Evolutionary conservation across 2,888 invertebrate genomes (phyloP), one percentile per base, ranked within the genome.

Genomic region (Pristionchus fissidentatus): DNA sequence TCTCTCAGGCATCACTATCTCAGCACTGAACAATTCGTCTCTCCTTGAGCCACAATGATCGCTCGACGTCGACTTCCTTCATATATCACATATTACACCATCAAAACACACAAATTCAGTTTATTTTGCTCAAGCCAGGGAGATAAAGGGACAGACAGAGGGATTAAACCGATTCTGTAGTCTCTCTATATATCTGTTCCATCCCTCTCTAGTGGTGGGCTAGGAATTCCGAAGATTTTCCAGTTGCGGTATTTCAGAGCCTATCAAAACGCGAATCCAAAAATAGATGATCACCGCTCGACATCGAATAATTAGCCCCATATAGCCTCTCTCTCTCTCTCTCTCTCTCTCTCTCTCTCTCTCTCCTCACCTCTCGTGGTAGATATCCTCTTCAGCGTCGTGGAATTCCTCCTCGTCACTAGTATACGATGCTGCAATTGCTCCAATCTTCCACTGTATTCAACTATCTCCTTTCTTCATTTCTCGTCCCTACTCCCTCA

Each of bases 371-470:
- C 80, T 80, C 15, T 80, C 80, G 32, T 57, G 26, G 29, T 57
- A 41, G 2, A 80, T 60, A 70, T 92, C 91, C 89, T 93, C 95
- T 87, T 94, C 93, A 2, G 95, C 95, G 92, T 95, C 95, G 91
- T 94, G 95, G 92, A 95, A 95, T 88, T 94, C 94, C 80, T 95
- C 95, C 87, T 95, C 94, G 89, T 94, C 95, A 46, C 66, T 66
- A 1, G 80, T 80, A 38, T 52, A 82, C 1, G 52, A 82, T 43
- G 82, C 82, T 82, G 22, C 22, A 82, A 66, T 35, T 3, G 0
- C 15, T n/a, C n/a, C n/a, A n/a, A n/a, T n/a, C n/a, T n/a, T n/a
- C n/a, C n/a, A n/a, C n/a, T n/a, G n/a, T n/a, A n/a, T n/a, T n/a
- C n/a, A n/a, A n/a, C n/a, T n/a, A n/a, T 22, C 8, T 55, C 38